Evolutionary conservation across 2,888 invertebrate genomes (phyloP).

Genomic region (Salpingus planirostris): DNA sequence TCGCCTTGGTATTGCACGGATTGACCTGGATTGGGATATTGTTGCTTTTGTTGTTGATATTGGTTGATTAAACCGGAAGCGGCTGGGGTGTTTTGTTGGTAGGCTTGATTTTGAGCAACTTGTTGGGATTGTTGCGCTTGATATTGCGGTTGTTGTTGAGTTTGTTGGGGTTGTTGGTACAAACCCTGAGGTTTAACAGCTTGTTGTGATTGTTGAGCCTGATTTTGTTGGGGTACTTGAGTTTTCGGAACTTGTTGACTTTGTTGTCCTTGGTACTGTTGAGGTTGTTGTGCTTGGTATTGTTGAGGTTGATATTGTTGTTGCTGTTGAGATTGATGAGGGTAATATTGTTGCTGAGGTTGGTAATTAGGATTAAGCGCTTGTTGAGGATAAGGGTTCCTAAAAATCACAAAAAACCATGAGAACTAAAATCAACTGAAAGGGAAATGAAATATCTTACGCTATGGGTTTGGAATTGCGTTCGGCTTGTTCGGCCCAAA

Average conservation of each 20-base stretch:
- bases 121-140: slow-evolving; percentile 14
- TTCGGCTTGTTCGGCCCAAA: slow-evolving; percentile 59
- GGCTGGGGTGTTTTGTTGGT: background rate
- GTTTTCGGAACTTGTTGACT: slow-evolving; percentile 16
- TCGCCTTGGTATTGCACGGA: slow-evolving; percentile 13
- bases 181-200: slow-evolving; percentile 8
- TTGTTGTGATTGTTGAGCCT: slow-evolving; percentile 1
- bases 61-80: slow-evolving; percentile 7
- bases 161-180: slow-evolving; percentile 10
- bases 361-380: slow-evolving; percentile 4
- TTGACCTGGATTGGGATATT: slow-evolving; percentile 17
- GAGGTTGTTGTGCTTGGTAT: slow-evolving; percentile 5
- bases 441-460: too few relatives aligned
- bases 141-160: slow-evolving; percentile 3
- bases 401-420: too few relatives aligned
- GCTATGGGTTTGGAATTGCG: slow-evolving; percentile 34
- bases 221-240: slow-evolving; percentile 11
- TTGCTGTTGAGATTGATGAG: slow-evolving; percentile 12
- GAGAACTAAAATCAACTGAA: too few relatives aligned
- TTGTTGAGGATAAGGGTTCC: background rate
- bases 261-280: slow-evolving; percentile 11
- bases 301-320: slow-evolving; percentile 11
- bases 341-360: slow-evolving; percentile 17
- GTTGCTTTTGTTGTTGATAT: slow-evolving; percentile 11
- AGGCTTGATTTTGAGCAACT: slow-evolving; percentile 6